A percentile compares a stretch with the other conserved stretches of the same genome.
phyloP scores from a whole-genome alignment of 2,113 vertebrate genomes.

The Glareola pratincola region DNA sequence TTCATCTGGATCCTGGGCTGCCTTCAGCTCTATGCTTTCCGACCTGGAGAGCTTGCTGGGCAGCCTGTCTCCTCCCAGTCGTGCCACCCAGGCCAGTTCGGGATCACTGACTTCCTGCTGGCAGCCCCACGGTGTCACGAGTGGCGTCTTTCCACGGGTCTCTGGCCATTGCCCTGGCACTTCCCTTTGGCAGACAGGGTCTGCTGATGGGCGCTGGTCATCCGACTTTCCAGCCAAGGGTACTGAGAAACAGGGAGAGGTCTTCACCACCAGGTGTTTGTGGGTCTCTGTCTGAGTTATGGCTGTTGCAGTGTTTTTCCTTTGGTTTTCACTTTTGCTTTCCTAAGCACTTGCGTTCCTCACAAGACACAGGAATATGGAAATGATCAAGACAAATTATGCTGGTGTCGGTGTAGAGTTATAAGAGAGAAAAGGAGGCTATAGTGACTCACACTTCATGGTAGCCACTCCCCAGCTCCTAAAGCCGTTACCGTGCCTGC shows the following conservation, averaged over 20 bases:
- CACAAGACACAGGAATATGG: not conserved
- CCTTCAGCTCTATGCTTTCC: fast-evolving
- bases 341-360: not conserved
- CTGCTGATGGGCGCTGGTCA: not conserved
- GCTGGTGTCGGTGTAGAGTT: not conserved
- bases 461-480: not conserved
- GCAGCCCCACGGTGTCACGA: not conserved
- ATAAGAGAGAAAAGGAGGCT: not conserved
- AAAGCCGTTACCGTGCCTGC: fast-evolving
- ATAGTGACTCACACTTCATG: not conserved
- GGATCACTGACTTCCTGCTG: not conserved
- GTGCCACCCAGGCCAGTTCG: fast-evolving
- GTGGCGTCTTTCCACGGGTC: not conserved
- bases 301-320: fast-evolving
- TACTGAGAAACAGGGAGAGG: not conserved
- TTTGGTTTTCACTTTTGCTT: not conserved
- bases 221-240: not conserved
- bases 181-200: not conserved
- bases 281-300: fast-evolving
- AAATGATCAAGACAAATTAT: not conserved
- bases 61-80: not conserved
- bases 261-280: not conserved
- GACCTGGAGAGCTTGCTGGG: fast-evolving
- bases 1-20: not conserved
- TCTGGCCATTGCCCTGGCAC: not conserved